A percentile compares a stretch with the other conserved stretches of the same genome.
phyloP scores from a whole-genome alignment of 2,113 vertebrate genomes.

The Dicaeum eximium region DNA sequence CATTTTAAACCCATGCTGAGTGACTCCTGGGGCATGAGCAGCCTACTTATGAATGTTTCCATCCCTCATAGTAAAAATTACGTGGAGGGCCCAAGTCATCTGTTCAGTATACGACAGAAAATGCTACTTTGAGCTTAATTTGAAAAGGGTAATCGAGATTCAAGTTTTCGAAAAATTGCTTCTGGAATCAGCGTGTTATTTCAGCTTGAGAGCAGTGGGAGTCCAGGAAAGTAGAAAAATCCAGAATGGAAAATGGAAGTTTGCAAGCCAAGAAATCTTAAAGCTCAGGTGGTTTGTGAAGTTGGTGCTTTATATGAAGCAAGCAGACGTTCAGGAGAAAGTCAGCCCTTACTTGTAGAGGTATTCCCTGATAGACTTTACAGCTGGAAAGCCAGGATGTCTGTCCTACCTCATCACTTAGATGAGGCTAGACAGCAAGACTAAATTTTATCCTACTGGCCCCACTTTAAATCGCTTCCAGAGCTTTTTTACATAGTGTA shows the following conservation, averaged over 20 bases:
- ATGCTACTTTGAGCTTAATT: background rate
- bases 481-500: background rate
- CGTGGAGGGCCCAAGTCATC: accelerated
- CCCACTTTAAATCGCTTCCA: background rate
- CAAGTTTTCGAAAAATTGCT: background rate
- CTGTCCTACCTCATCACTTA: background rate
- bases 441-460: background rate
- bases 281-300: background rate
- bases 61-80: background rate
- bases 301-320: background rate
- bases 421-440: background rate
- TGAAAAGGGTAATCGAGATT: background rate
- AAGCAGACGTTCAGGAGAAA: background rate
- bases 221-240: background rate
- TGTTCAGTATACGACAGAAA: background rate
- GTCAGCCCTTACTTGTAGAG: background rate
- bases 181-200: accelerated
- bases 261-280: background rate
- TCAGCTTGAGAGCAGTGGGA: background rate
- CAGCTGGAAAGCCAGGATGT: background rate
- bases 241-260: background rate
- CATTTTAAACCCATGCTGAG: background rate
- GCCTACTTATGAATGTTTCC: background rate
- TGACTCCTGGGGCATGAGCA: accelerated
- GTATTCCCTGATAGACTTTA: background rate